A percentile compares a stretch with the other conserved stretches of the same genome.
Evolutionary conservation across 2,797 vertebrate species (phyloP).

Genomic region (Erethizon dorsatum): DNA sequence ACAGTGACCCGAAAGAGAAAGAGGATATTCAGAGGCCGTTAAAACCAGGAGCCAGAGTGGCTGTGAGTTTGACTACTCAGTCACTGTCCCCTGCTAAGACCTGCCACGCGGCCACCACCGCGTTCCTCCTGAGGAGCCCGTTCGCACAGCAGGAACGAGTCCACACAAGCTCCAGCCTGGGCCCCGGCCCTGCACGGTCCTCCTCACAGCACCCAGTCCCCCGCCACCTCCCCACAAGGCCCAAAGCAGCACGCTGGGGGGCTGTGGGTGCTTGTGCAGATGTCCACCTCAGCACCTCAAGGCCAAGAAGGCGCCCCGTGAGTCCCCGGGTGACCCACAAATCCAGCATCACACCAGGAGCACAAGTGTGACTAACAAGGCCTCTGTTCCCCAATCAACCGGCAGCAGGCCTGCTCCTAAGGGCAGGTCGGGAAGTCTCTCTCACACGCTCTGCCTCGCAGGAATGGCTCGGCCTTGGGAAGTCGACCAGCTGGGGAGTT

Average conservation of each 20-base stretch:
- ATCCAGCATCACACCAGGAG: not conserved
- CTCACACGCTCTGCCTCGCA: accelerated
- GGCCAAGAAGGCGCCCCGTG: not conserved
- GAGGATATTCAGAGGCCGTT: not conserved
- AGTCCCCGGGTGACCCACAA: accelerated
- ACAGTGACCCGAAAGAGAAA: not conserved
- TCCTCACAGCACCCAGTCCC: not conserved
- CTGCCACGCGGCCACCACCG: accelerated
- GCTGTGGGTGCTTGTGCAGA: not conserved
- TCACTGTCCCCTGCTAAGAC: too few relatives aligned
- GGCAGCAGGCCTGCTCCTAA: not conserved
- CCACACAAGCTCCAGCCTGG: accelerated
- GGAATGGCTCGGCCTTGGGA: not conserved
- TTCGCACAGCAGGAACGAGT: accelerated
- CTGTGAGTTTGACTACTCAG: accelerated
- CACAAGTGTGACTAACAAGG: accelerated
- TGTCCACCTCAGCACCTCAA: accelerated
- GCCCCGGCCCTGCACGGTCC: not conserved
- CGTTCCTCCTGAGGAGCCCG: not conserved
- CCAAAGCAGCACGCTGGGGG: not conserved
- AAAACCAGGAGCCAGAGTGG: too few relatives aligned
- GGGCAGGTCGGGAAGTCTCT: not conserved
- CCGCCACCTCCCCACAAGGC: not conserved
- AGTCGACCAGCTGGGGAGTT: too few relatives aligned
- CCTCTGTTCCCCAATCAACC: accelerated